A percentile compares a stretch with the other conserved stretches of the same genome.
Conservation (phyloP, 2,797 vertebrate species). For the Myotis myotis region DNA sequence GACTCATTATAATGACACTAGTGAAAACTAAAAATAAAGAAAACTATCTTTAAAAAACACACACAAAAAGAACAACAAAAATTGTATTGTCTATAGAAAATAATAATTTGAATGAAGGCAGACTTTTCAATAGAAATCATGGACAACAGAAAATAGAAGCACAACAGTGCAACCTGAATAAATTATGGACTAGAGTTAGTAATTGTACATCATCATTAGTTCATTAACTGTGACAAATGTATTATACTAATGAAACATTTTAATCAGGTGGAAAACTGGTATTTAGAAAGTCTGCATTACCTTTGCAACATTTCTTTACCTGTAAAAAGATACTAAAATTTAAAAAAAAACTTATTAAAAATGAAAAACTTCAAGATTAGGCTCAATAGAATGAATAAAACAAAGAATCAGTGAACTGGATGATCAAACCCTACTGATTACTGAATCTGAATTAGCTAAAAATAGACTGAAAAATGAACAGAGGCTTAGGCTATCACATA, state of each 20-base stretch:
- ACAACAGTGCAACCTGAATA: neutral
- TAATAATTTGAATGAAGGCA: neutral
- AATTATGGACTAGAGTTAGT: neutral
- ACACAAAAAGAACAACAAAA: neutral
- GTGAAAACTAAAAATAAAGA: neutral
- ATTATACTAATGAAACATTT: neutral
- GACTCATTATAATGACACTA: neutral
- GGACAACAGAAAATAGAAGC: neutral
- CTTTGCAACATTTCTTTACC: neutral
- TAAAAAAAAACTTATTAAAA: neutral
- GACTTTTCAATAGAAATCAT: neutral
- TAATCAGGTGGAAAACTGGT: neutral
- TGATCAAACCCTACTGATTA: neutral
- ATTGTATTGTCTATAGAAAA: neutral
- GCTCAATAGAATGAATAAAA: neutral
- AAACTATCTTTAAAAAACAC: neutral
- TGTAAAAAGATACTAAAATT: neutral
- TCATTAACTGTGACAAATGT: neutral
- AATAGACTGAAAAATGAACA: neutral
- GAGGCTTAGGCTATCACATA: neutral
- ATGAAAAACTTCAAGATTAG: neutral
- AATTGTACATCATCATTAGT: neutral
- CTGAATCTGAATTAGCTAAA: neutral
- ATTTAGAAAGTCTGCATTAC: neutral
- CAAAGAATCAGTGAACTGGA: neutral